Evolutionary conservation across 2,888 invertebrate genomes (phyloP), one percentile per base, ranked within the genome.

Genomic region (Drymonia ruficornis): DNA sequence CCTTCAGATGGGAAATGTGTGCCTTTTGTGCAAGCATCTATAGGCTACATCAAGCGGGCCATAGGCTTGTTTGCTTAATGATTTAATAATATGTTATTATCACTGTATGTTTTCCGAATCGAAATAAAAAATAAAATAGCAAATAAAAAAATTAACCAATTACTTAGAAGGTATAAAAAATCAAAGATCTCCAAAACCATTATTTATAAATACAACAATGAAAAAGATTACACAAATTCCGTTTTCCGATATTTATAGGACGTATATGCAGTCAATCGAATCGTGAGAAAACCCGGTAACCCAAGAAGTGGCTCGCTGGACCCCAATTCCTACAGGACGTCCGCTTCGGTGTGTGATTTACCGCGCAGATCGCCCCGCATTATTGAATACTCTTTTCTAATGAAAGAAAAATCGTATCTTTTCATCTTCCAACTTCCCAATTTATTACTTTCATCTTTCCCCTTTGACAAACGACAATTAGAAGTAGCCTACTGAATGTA

Each of bases 321-420:
- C 47, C 61, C 49, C 58, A 78, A 80, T 79, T 65, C 67, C 58
- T 72, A 73, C 75, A 81, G 78, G 74, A 59, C 50, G 63, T 71
- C 59, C 57, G 66, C 56, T 70, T 73, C 70, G 68, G 74, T 68
- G 72, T 60, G 82, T 89, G 91, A 90, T 91, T 90, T 91, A 91
- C 84, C 43, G 67, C 68, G 80, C 74, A 74, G 78, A 69, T 78
- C 70, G 72, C 72, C 76, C 73, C 74, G 78, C 82, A 80, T 87
- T 90, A 90, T 90, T 89, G 87, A 91, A 90, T 85, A 84, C 84
- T 80, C 76, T 75, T 72, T 81, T 82, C 84, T 81, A 78, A 47
- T 85, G 80, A 83, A 86, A 87, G 90, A 89, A 87, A 87, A 88
- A 84, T 88, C 86, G 84, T 84, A 85, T 82, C 87, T 90, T 89